Base-by-base conservation (phyloP, 2,888 invertebrate species). In the Pegoplata infirma region DNA sequence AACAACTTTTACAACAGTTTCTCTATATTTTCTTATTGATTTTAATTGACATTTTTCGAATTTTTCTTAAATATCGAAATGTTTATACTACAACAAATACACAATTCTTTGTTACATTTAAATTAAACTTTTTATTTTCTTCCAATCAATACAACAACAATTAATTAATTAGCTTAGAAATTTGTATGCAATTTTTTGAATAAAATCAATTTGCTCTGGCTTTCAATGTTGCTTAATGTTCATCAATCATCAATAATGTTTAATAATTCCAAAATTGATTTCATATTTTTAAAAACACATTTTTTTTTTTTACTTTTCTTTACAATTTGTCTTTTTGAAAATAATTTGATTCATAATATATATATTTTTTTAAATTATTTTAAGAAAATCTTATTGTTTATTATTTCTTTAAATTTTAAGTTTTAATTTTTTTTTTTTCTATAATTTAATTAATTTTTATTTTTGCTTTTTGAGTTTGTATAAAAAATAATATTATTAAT, bases 401-500 rank as follows among this genome's bases (percentile, higher is more conserved):
- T 61, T 61, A 40, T 51, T 59, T 55, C 59, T 23, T 46, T n/a
- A n/a, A n/a, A n/a, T n/a, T n/a, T 53, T 76, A 72, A 66, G 72
- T 72, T 72, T 72, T 47, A 59, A 66, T 49, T 75, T 68, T 79
- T 47, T 61, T 64, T 58, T 17, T 49, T 40, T 61, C 58, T 49
- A 53, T 61, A 53, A 73, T 55, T 80, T 66, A 16, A 69, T 23
- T 49, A 12, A 32, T 63, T 36, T 32, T 53, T 59, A 69, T 66
- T n/a, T n/a, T 72, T 67, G 55, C 67, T 21, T 67, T 77, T 51
- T 56, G 73, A 69, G 63, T 75, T 71, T 79, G 79, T 79, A 75
- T 75, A 79, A 69, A 21, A 71, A 69, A 74, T 80, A 80, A 72
- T 80, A 78, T 75, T 46, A 64, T 67, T 66, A 49, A 69, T 58